Percentiles rank a stretch among this genome's conserved stretches.
Evolutionary conservation across 2,888 invertebrate species (phyloP).

Genomic region (Apamea epomidion): DNA sequence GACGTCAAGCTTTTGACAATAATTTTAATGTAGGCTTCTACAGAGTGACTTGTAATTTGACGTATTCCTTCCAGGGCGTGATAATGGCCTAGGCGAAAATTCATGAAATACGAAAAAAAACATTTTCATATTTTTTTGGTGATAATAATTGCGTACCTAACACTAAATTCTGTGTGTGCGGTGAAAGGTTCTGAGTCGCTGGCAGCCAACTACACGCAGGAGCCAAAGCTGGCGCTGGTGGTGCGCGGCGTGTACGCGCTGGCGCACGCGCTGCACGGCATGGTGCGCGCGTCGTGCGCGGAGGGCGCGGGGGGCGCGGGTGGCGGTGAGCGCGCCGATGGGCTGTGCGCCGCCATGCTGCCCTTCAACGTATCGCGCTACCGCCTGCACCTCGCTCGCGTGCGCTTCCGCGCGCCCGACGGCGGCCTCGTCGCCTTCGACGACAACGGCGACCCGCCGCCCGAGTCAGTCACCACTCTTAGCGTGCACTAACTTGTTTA

Average conservation of each 20-base stretch:
- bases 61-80: too few relatives aligned
- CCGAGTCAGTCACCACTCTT: conserved; percentile 90
- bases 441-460: conserved; percentile 94
- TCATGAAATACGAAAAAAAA: too few relatives aligned
- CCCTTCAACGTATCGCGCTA: conserved; percentile 93
- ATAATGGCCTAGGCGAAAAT: too few relatives aligned
- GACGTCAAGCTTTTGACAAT: neutral
- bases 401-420: conserved; percentile 92
- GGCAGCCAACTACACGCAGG: conserved; percentile 91
- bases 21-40: neutral
- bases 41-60: too few relatives aligned
- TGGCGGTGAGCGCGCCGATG: conserved; percentile 69
- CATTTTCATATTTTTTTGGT: too few relatives aligned
- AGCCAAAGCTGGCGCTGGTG: conserved; percentile 95
- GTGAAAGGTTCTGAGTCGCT: conserved; percentile 90
- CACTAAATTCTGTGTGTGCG: neutral
- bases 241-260: conserved; percentile 94
- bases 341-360: conserved; percentile 91
- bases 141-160: neutral
- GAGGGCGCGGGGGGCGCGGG: conserved; percentile 87
- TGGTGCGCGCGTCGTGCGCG: conserved; percentile 92
- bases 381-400: conserved; percentile 92
- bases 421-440: conserved; percentile 93
- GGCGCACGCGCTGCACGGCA: conserved; percentile 93
- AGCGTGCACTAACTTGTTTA: neutral